Percentiles rank a stretch among this genome's conserved stretches.
Conservation (phyloP, 1,140 invertebrate genomes). For the Apis florea region DNA sequence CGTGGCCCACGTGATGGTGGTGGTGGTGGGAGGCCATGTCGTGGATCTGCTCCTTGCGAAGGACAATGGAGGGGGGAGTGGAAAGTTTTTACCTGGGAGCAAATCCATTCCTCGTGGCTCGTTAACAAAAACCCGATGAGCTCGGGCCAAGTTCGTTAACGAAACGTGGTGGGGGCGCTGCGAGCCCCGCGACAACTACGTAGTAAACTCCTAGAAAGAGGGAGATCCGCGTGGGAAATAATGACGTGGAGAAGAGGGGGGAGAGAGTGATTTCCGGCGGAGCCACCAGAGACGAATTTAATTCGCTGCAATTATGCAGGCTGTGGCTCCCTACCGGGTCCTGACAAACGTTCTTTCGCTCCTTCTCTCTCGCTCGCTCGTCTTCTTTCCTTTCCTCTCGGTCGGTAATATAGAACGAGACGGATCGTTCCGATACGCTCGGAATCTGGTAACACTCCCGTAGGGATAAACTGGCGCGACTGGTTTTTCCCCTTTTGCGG, state of each 20-base stretch:
- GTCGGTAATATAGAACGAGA: too few relatives aligned
- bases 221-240: conserved; percentile 40
- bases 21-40: neutral
- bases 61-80: conserved; percentile 47
- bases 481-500: conserved; percentile 34
- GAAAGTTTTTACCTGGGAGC: conserved; percentile 51
- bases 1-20: conserved; percentile 28
- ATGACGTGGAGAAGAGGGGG: conserved; percentile 37
- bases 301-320: conserved; percentile 60
- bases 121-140: conserved; percentile 61
- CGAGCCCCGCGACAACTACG: conserved; percentile 47
- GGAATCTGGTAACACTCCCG: neutral
- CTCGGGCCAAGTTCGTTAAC: conserved; percentile 57
- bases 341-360: neutral
- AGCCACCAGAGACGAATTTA: conserved; percentile 61
- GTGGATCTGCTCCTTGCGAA: neutral
- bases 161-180: conserved; percentile 26
- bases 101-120: conserved; percentile 49
- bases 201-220: conserved; percentile 58
- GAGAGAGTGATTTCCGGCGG: conserved; percentile 55
- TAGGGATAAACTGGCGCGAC: conserved; percentile 35
- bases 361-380: neutral
- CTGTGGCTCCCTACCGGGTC: neutral
- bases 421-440: conserved; percentile 18
- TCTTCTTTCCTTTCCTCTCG: neutral